Evolutionary conservation across 2,797 vertebrate species (phyloP), one percentile per base, ranked within the genome.

Genomic region (Pempheris klunzingeri): DNA sequence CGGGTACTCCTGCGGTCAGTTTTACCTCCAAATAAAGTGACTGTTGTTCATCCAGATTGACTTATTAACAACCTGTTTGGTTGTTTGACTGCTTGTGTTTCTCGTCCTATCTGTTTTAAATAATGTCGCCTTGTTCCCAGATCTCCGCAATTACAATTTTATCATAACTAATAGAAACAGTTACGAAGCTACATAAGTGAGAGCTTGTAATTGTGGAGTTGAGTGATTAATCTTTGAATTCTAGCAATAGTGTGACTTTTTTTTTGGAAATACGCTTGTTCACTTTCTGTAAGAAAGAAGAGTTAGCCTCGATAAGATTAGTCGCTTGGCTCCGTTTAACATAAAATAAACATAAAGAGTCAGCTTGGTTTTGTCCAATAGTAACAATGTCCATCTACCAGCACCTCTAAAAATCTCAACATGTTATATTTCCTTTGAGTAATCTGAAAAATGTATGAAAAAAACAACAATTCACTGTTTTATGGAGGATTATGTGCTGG

Each of bases 61-160:
- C 18, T 22, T n/a, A 24, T 62, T 34, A 5, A 47, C n/a, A 13
- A n/a, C 22, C 20, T 32, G 8, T n/a, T 1, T 38, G 24, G 60
- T 0, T 43, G 44, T 32, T 10, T 32, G 17, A 52, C 0, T 32
- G 52, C 11, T 57, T 34, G 3, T 36, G 30, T 55, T 44, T 44
- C 30, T 53, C 10, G 15, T 28, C 30, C 8, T 7, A 9, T 14
- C 4, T n/a, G 1, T 64, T 46, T 46, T 18, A 41, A 18, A 18
- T 6, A 12, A 24, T 2, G 47, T 24, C 5, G 22, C 47, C 8
- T 20, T 14, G 26, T 46, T 30, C 10, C 15, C 10, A 44, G 10
- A 30, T 44, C 24, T 28, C 5, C 24, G 57, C 38, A 39, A 17
- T 22, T 39, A 17, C 1, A 15, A 17, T 17, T 28, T 5, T 11